Evolutionary conservation across 2,113 vertebrate species (phyloP).

Genomic region (Mystacornis crossleyi): DNA sequence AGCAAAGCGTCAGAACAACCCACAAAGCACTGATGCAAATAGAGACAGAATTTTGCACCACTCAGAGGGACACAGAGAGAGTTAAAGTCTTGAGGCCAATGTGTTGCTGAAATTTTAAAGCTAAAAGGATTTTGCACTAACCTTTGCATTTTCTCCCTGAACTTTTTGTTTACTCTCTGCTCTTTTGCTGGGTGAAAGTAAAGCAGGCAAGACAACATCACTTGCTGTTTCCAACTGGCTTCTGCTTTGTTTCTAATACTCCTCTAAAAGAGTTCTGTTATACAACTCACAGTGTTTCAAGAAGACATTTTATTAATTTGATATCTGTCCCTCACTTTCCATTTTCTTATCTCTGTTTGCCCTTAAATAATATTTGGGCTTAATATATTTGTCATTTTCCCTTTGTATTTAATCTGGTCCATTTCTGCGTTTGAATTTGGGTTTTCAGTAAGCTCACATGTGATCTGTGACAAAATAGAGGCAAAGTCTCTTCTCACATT

Average conservation of each 20-base stretch:
- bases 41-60: background rate
- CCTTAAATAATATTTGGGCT: background rate
- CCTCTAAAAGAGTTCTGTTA: background rate
- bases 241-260: background rate
- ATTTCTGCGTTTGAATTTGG: background rate
- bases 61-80: background rate
- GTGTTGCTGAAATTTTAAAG: background rate
- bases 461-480: background rate
- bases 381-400: background rate
- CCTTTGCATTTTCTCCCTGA: background rate
- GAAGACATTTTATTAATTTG: background rate
- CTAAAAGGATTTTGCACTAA: background rate
- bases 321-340: background rate
- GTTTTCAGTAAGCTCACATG: background rate
- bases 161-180: background rate
- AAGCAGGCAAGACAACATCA: background rate
- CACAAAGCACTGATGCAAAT: background rate
- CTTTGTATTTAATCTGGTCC: background rate
- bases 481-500: background rate
- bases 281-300: background rate
- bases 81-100: background rate
- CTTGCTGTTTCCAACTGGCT: background rate
- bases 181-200: background rate
- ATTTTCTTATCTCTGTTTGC: background rate
- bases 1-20: background rate